Base-by-base conservation (phyloP, 64 coral and sea anemone genomes). In the Montipora efflorescens region DNA sequence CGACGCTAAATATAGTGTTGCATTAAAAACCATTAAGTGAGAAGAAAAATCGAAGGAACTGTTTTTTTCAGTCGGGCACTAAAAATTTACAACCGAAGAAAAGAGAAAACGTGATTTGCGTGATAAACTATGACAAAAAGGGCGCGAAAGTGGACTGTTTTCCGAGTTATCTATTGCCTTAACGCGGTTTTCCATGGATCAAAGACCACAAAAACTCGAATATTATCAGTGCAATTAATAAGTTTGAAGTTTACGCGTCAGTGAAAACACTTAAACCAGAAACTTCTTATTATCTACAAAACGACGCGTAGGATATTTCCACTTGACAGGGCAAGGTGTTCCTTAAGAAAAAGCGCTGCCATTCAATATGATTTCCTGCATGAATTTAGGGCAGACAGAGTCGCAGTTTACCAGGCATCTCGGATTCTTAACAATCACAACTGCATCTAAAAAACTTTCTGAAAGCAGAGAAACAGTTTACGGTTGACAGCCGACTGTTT, bases 401-500 rank as follows among this genome's bases (percentile, higher is more conserved):
- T 59, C 20, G 79, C 14, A 59, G 4, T 12, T 25, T 59, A 43
- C 3, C 53, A 44, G 0, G 61, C 61, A 3, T 64, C 61, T 14
- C 11, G 61, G 9, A 64, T 64, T 12, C 46, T 22, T 21, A 18
- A 59, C 19, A 20, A 50, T 67, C 43, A 71, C 18, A 85, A 71
- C 5, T 11, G 4, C 19, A 16, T 2, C 45, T 3, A 70, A 68
- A 2, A 70, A n/a, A 64, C 25, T 18, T 48, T 25, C 12, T 21
- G 0, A 18, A 50, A 71, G 7, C 4, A 18, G 10, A 7, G 47
- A 70, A 85, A 20, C 16, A 71, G 47, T 70, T 85, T 18, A 69
- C 66, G 82, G 43, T 72, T 50, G 43, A 85, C 69, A 20, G 64
- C 82, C 82, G 43, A 85, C 82, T 85, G 82, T 85, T 85, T 85